Evolutionary conservation across 2,888 invertebrate species (phyloP), one percentile per base, ranked within the genome.

Genomic region (Venusia cambrica): DNA sequence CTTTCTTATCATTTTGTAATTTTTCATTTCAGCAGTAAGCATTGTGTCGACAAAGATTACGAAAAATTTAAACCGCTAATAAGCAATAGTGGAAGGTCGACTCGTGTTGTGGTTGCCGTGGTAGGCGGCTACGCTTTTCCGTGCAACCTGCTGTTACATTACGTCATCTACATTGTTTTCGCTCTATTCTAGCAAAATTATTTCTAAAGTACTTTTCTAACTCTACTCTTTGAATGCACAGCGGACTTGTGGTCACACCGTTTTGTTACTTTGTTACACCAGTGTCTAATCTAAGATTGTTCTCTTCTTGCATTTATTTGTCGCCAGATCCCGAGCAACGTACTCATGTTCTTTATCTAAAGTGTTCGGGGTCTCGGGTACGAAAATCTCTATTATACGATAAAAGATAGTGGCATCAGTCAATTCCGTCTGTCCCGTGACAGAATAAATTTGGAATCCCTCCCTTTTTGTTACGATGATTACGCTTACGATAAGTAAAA

Each of bases 1-100:
- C 33, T 43, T 48, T 45, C 54, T 58, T n/a, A n/a, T n/a, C n/a
- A n/a, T 59, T 64, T 64, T 65, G 57, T 40, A 59, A 43, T 62
- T 40, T 31, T 19, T 3, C 5, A 8, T 7, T 22, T 16, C 27
- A 19, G 6, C 15, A 9, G 14, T 18, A 11, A n/a, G n/a, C n/a
- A 6, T 24, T 4, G 16, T 12, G 8, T 22, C 2, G 7, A 10
- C 12, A 13, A 16, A 22, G 22, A 12, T 31, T 22, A 22, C 9
- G 18, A 16, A n/a, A n/a, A n/a, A n/a, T n/a, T 29, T 12, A 39
- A 34, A 21, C 26, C 12, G 42, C 31, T 37, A 19, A 14, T 34
- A 36, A 28, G 28, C 19, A 26, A 16, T 33, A 31, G 28, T 38
- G 12, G 41, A 48, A 51, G 45, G 44, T 42, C 41, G 32, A 21